Evolutionary conservation across 2,797 vertebrate genomes (phyloP).

Genomic region (Cynopterus sphinx): DNA sequence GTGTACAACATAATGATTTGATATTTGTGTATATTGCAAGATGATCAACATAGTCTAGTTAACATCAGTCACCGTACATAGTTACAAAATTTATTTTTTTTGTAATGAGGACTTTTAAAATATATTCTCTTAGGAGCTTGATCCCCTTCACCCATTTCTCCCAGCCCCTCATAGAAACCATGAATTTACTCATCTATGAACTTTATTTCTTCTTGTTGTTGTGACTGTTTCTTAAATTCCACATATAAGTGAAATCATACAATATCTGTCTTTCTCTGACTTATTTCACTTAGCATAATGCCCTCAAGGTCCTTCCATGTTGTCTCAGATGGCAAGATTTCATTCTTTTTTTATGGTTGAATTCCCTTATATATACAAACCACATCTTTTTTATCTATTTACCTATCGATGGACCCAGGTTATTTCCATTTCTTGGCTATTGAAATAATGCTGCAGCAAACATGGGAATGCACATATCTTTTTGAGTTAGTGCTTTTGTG

Average conservation of each 20-base stretch:
- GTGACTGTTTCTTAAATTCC: neutral
- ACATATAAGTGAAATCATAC: neutral
- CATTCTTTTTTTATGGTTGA: neutral
- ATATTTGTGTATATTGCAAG: neutral
- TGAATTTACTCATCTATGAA: neutral
- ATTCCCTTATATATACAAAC: neutral
- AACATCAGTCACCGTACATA: neutral
- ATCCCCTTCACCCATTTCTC: neutral
- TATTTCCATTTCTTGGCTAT: neutral
- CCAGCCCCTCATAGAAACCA: neutral
- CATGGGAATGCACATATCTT: neutral
- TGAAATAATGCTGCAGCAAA: neutral
- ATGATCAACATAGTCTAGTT: neutral
- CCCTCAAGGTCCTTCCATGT: neutral
- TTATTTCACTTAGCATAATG: neutral
- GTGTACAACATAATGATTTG: neutral
- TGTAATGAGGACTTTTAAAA: neutral
- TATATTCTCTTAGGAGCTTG: neutral
- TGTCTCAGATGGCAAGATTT: neutral
- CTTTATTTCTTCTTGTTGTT: neutral
- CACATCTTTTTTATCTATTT: neutral
- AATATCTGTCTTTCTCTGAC: neutral
- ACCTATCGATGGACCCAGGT: neutral
- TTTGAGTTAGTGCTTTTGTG: neutral
- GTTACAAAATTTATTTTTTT: neutral